Conservation (phyloP, 2,888 invertebrate genomes). For the Erebia epiphron region DNA sequence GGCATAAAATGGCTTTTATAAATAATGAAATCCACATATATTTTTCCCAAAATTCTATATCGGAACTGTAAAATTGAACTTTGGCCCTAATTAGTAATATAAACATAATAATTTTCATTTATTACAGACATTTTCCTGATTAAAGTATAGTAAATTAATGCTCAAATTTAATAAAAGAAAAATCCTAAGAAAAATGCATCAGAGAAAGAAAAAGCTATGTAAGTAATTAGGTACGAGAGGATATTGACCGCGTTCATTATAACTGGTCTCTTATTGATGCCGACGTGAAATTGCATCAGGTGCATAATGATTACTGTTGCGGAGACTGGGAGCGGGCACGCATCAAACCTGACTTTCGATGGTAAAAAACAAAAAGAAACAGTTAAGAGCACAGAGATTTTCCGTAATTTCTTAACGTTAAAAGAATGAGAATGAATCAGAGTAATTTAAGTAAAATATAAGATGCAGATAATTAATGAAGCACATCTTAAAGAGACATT, state of each 20-base stretch:
- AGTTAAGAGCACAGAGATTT: not conserved
- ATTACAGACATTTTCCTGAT: too few species aligned
- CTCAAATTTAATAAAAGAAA: not conserved
- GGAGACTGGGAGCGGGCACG: constrained; percentile 29
- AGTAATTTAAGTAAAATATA: not conserved
- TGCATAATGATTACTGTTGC: constrained; percentile 40
- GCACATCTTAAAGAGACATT: too few species aligned
- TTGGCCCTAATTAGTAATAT: too few species aligned
- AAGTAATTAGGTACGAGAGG: not conserved
- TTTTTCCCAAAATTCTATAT: too few species aligned
- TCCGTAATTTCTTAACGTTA: not conserved
- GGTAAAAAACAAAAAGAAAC: constrained; percentile 20
- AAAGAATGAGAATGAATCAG: constrained; percentile 9
- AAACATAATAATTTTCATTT: too few species aligned
- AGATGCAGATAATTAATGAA: constrained; percentile 7
- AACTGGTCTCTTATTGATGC: constrained; percentile 51
- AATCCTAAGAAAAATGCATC: not conserved
- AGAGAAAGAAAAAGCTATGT: not conserved
- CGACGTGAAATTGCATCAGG: constrained; percentile 60
- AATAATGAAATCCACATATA: too few species aligned
- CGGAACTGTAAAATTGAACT: too few species aligned
- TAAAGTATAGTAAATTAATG: not conserved
- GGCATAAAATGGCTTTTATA: too few species aligned
- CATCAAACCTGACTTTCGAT: constrained; percentile 34
- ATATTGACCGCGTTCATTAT: constrained; percentile 28